phyloP scores from a whole-genome alignment of 2,888 invertebrate genomes.

The Caenorhabditis becei region DNA sequence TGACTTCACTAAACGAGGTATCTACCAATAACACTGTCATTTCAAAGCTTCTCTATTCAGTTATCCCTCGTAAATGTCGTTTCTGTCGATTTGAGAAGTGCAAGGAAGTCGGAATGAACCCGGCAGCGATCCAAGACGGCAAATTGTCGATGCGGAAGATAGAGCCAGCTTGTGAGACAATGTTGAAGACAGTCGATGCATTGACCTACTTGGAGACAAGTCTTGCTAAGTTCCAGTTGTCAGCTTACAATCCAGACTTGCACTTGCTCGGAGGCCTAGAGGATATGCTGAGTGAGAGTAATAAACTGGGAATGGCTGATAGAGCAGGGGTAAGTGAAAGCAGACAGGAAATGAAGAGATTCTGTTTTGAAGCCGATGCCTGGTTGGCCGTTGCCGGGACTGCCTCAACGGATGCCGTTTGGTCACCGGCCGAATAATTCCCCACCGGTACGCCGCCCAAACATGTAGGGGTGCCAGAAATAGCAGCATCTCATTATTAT shows the following conservation, averaged over 20 bases:
- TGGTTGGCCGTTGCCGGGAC: conserved; percentile 10
- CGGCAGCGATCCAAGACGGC: conserved; percentile 23
- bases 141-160: conserved; percentile 15
- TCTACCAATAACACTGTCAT: too few species aligned
- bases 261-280: conserved; percentile 1
- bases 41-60: conserved; percentile 13
- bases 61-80: conserved; percentile 46
- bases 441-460: conserved; percentile 9
- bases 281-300: not conserved
- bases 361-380: conserved; percentile 43
- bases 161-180: conserved; percentile 13
- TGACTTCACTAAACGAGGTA: conserved; percentile 43
- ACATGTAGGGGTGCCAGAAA: not conserved
- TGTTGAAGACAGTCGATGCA: conserved; percentile 32
- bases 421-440: not conserved
- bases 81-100: conserved; percentile 59
- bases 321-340: conserved; percentile 19
- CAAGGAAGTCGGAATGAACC: conserved; percentile 58
- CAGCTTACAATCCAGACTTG: conserved; percentile 45
- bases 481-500: too few species aligned
- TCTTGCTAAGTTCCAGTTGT: conserved; percentile 34
- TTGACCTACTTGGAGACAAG: conserved; percentile 33
- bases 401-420: not conserved
- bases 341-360: not conserved
- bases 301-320: conserved; percentile 6